Percentiles rank a stretch among this genome's conserved stretches.
phyloP scores from a whole-genome alignment of 2,113 vertebrate genomes.

The Hyaena hyaena region DNA sequence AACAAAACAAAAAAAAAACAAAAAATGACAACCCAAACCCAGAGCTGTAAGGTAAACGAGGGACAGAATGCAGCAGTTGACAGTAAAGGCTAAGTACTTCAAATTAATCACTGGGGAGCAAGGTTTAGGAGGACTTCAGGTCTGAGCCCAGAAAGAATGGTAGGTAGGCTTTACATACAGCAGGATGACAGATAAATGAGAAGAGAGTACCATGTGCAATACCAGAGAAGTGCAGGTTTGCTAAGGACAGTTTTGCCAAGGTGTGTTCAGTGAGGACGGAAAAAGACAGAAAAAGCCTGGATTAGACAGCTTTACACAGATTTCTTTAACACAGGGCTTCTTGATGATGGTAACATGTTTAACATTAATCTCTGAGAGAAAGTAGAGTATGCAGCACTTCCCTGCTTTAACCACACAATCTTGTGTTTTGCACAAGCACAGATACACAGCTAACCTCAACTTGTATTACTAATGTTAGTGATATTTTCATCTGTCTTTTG shows the following conservation, averaged over 20 bases:
- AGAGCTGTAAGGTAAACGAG: not conserved
- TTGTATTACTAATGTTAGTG: slow-evolving; percentile 4
- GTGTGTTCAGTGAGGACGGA: not conserved
- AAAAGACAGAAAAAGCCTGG: not conserved
- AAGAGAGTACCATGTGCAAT: not conserved
- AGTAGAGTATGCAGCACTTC: not conserved
- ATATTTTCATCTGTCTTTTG: slow-evolving; percentile 3
- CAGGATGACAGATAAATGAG: not conserved
- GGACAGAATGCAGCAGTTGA: not conserved
- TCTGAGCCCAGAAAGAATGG: not conserved
- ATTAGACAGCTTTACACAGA: not conserved
- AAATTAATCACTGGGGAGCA: not conserved
- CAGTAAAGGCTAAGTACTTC: not conserved
- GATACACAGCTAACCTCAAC: not conserved
- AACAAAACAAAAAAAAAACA: not conserved
- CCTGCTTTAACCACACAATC: not conserved
- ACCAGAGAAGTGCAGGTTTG: not conserved
- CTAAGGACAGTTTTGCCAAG: not conserved
- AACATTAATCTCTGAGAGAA: not conserved
- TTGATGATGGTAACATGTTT: not conserved
- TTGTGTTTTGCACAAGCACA: not conserved
- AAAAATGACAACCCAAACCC: not conserved
- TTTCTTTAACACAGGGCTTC: not conserved
- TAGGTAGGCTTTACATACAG: not conserved
- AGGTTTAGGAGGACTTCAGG: slow-evolving; percentile 5